Percentiles rank a stretch among this genome's conserved stretches.
Evolutionary conservation across 1,140 invertebrate species (phyloP).

Genomic region (Drosophila suzukii): DNA sequence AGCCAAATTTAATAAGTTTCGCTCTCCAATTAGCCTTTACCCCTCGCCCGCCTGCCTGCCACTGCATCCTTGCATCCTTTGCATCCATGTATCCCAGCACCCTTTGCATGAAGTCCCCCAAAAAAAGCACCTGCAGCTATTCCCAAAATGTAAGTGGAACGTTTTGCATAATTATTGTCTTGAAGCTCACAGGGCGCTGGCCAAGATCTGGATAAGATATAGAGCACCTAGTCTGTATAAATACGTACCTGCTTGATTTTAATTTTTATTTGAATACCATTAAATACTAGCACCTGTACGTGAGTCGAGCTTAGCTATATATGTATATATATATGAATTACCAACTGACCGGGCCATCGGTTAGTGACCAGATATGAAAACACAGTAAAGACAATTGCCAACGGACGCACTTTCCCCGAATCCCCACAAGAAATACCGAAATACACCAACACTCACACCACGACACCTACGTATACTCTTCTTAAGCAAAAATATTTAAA

Average conservation of each 20-base stretch:
- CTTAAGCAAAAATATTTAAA: slow-evolving; percentile 66
- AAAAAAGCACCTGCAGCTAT: slow-evolving; percentile 29
- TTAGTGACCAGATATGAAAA: slow-evolving; percentile 6
- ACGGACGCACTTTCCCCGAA: slow-evolving; percentile 58
- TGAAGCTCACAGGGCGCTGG: slow-evolving; percentile 50
- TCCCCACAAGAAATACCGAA: slow-evolving; percentile 29
- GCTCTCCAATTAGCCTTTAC: slow-evolving; percentile 26
- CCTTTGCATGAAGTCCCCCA: slow-evolving; percentile 59
- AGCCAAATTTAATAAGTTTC: slow-evolving; percentile 43
- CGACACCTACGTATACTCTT: slow-evolving; percentile 61
- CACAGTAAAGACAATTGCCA: slow-evolving; percentile 24
- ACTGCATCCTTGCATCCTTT: slow-evolving; percentile 53
- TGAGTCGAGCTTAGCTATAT: slow-evolving; percentile 32
- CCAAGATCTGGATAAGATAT: background rate
- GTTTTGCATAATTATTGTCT: slow-evolving; percentile 30
- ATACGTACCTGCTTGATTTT: slow-evolving; percentile 36
- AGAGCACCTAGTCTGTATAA: slow-evolving; percentile 25
- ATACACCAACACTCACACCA: slow-evolving; percentile 33
- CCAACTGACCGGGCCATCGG: slow-evolving; percentile 10
- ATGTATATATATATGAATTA: slow-evolving; percentile 15
- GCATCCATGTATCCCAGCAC: slow-evolving; percentile 40
- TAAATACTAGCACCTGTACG: slow-evolving; percentile 23
- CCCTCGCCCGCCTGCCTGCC: slow-evolving; percentile 29
- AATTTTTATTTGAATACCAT: background rate
- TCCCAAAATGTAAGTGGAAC: slow-evolving; percentile 32